Evolutionary conservation across 2,113 vertebrate species (phyloP), one percentile per base, ranked within the genome.

Genomic region (Benitochromis conjunctus): DNA sequence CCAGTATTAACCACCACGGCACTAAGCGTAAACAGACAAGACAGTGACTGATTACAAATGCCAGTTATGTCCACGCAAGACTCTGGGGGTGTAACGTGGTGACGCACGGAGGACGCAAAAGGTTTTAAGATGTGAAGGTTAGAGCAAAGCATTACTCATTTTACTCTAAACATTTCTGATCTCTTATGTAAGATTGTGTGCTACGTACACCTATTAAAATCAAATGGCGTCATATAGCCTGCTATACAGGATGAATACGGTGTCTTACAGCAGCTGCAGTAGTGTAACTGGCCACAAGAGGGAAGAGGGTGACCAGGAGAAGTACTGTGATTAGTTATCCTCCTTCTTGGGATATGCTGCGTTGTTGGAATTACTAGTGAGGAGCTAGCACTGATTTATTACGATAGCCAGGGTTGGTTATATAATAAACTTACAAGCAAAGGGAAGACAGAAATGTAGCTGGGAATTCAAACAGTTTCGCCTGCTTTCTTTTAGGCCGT

Each of bases 261-360:
- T 18, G 81, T 76, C 55, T 56, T 7, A 53, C 29, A 74, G 62
- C 29, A 76, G 62, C 11, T 93, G 92, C 58, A 93, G 53, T 91
- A 82, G 10, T 85, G 11, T 21, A 57, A 86, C 13, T 60, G 31
- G 48, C 91, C 94, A 95, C 91, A 86, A 93, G 92, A 90, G 89
- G 92, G 93, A 81, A 21, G 54, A 89, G 62, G 24, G 43, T 82
- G 58, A 85, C 79, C 12, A 80, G 58, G 7, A 54, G 34, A 83
- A 9, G 3, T 14, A 43, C 41, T 81, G 11, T 9, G 21, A 76
- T 57, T 54, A 14, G 34, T 13, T 26, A 38, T 29, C 62, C 66
- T 78, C 38, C 48, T 62, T 34, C 24, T 16, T 76, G 51, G 53
- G n/a, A 53, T 64, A 13, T 31, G 43, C 29, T 87, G 74, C n/a